Percentiles rank a stretch among this genome's conserved stretches.
Evolutionary conservation across 2,888 invertebrate species (phyloP).

Genomic region (Erebia aethiops): DNA sequence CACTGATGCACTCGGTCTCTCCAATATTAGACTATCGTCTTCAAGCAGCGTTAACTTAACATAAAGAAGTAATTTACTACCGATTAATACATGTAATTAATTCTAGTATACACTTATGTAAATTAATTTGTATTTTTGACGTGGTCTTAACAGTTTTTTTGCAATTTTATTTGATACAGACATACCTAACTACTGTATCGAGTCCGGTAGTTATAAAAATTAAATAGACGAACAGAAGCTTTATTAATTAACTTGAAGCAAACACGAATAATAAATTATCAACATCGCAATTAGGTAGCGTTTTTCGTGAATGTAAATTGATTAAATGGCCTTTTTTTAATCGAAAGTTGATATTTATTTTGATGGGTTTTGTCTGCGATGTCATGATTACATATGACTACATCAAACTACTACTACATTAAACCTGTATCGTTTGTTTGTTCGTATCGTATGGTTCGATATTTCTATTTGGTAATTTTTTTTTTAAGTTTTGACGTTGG

Average conservation of each 20-base stretch:
- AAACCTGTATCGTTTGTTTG: not conserved
- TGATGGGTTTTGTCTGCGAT: constrained; percentile 5
- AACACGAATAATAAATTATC: constrained; percentile 16
- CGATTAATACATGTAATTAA: no score
- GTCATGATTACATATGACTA: not conserved
- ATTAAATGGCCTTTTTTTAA: constrained; percentile 5
- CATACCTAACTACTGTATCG: not conserved
- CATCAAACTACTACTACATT: not conserved
- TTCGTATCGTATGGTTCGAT: not conserved
- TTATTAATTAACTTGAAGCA: constrained; percentile 16
- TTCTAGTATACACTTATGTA: no score
- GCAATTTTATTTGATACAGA: no score
- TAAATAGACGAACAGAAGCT: not conserved
- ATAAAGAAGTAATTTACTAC: no score
- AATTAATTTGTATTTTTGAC: no score
- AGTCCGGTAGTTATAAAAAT: not conserved
- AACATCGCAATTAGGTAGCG: constrained; percentile 9
- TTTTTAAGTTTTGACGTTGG: not conserved
- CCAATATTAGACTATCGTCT: no score
- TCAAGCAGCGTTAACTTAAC: no score
- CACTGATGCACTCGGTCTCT: no score
- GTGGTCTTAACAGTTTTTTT: no score
- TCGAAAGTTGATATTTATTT: constrained; percentile 11
- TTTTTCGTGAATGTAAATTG: constrained; percentile 17
- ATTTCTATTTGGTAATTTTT: no score